Base-by-base conservation (phyloP, 1,140 invertebrate genomes). In the Agrypnia vestita region DNA sequence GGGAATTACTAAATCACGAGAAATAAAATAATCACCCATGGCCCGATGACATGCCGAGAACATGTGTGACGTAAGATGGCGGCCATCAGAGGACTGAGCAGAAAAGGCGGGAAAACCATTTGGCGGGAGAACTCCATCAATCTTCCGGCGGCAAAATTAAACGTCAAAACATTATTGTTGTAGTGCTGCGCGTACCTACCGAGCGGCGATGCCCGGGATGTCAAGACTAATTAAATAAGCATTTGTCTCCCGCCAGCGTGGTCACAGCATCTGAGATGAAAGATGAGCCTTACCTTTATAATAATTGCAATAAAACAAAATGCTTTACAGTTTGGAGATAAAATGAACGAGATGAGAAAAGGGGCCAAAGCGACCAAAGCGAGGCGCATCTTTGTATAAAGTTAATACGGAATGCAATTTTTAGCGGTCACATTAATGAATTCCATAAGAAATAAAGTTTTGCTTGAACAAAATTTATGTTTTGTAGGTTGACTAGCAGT, bases 141-240 rank as follows among this genome's bases (percentile, higher is more conserved):
- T 83, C 82, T 83, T 83, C 78, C 10, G 47, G 15, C 71, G 35
- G 82, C 79, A 83, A 83, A 83, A 83, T 83, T 83, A 83, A 83
- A 83, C 72, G 82, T 83, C 82, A 83, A 83, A 83, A 83, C 80
- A 83, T 83, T 80, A 80, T 83, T 83, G 76, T 80, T 25, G 71
- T 59, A 75, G n/a, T 71, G 44, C 73, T 78, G 10, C 17, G 6
- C 25, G 59, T 25, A 19, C 13, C 19, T 12, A n/a, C 21, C 51
- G 21, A 75, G 72, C 15, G 19, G 67, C 49, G 46, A 73, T 44
- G 76, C 25, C 46, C 25, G 35, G n/a, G 49, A 19, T 71, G 77
- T 61, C 77, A 73, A 56, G 59, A 55, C 55, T 73, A 62, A 79
- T 79, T 79, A 74, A 73, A 62, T 49, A 51, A 79, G 55, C 77